Evolutionary conservation across 2,797 vertebrate species (phyloP).

Genomic region (Scarus forsteni): DNA sequence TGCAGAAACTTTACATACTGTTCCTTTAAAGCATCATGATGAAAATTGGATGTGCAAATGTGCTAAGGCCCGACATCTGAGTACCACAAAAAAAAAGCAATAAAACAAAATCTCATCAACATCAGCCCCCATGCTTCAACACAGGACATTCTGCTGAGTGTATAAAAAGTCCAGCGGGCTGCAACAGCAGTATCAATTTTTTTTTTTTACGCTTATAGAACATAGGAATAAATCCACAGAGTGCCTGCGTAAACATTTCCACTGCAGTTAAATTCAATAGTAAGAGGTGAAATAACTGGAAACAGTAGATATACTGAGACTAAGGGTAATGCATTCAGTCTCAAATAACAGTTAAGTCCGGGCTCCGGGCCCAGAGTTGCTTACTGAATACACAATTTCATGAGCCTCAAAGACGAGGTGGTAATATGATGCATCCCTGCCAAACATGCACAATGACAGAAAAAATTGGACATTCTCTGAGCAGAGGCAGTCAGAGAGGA

Average conservation of each 20-base stretch:
- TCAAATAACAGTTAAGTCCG: constrained; percentile 53
- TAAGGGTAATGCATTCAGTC: constrained; percentile 46
- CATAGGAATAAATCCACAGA: constrained; percentile 46
- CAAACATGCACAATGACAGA: constrained; percentile 51
- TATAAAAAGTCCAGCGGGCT: constrained; percentile 27
- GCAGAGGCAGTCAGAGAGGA: constrained; percentile 9
- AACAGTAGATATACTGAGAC: constrained; percentile 45
- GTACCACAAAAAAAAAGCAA: neutral
- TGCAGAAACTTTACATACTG: too few species aligned
- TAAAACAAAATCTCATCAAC: constrained; percentile 19
- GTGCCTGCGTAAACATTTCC: constrained; percentile 46
- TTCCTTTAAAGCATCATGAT: neutral
- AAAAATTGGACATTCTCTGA: constrained; percentile 39
- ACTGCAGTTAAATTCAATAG: constrained; percentile 50
- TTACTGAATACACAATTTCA: constrained; percentile 55
- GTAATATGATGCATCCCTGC: constrained; percentile 49
- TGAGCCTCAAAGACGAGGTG: constrained; percentile 53
- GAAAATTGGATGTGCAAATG: constrained; percentile 1
- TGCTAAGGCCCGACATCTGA: neutral
- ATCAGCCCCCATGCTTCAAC: neutral
- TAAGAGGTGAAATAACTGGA: constrained; percentile 27
- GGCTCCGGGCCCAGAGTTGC: constrained; percentile 63
- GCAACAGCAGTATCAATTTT: constrained; percentile 33
- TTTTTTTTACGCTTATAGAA: constrained; percentile 33
- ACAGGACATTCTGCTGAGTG: constrained; percentile 37